Conservation (phyloP, 2,797 vertebrate genomes). For the Loriculus beryllinus region DNA sequence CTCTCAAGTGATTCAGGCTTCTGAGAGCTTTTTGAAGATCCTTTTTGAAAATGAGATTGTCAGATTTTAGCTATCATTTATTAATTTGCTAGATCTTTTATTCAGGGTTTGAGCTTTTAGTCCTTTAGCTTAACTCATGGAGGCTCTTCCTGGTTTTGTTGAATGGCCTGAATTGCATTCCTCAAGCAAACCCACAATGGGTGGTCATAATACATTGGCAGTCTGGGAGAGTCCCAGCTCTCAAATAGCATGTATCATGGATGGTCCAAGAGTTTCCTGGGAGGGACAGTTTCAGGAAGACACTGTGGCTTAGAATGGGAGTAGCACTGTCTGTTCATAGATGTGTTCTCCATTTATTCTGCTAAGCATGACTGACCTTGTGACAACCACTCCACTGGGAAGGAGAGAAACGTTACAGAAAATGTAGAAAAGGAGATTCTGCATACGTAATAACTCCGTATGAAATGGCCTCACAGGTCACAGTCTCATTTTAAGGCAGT, state of each 20-base stretch:
- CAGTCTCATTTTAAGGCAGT: not conserved
- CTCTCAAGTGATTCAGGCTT: not conserved
- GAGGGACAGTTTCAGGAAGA: not conserved
- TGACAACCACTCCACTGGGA: not conserved
- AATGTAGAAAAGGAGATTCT: not conserved
- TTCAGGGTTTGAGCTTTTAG: not conserved
- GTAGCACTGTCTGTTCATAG: not conserved
- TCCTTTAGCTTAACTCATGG: not conserved
- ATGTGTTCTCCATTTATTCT: not conserved
- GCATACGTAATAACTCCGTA: not conserved
- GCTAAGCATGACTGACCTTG: not conserved
- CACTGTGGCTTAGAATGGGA: not conserved
- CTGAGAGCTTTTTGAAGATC: not conserved
- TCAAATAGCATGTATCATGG: not conserved
- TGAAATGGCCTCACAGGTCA: not conserved
- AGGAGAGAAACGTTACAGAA: not conserved
- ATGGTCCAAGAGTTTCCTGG: not conserved
- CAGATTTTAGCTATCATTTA: not conserved
- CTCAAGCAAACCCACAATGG: not conserved
- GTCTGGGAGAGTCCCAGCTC: not conserved
- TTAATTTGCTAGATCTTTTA: not conserved
- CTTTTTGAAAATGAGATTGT: not conserved
- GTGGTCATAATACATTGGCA: not conserved
- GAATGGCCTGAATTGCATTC: not conserved
- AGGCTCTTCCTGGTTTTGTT: not conserved